Evolutionary conservation across 2,888 invertebrate genomes (phyloP), one percentile per base, ranked within the genome.

Genomic region (Synergus umbraculus): DNA sequence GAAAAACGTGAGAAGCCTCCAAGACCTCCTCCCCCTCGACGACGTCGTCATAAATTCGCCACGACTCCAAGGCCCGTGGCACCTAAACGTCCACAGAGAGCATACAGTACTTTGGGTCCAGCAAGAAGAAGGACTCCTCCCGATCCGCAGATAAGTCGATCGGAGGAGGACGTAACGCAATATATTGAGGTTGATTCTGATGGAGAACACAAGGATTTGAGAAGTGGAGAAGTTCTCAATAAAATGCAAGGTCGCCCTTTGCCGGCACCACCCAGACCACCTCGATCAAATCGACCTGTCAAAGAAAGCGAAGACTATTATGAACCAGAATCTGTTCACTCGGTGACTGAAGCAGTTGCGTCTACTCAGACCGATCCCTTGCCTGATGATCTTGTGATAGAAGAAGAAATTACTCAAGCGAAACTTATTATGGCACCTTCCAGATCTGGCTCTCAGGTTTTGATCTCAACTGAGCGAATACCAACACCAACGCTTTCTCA

Each of bases 281-380:
- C 97, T 0, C 94, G 97, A 83, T 94, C 94, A 37, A 93, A 94
- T 44, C 85, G 78, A 77, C 80, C 85, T 79, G 79, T 46, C 9
- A 3, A 83, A 79, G 29, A 66, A 13, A 58, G 49, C 22, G 79
- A 54, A 13, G 83, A 80, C 9, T 73, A 82, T 12, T 81, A 81
- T 18, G 83, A 86, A 43, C 83, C 83, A 22, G 78, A 77, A 37
- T 81, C 79, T 15, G 83, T 86, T 13, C 77, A 88, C 64, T 92
- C 93, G 15, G 44, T 83, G 4, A 84, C 79, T 37, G 96, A 96
- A 92, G 95, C 95, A 41, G 96, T 96, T 88, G 95, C 96, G 7
- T 97, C 96, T 0, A 97, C 96, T 0, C 97, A 97, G 92, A 97
- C 97, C 0, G 97, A 97, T 92, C 97, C 97, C 0, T 91, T 97